Evolutionary conservation across 2,113 vertebrate species (phyloP).

Genomic region (Phrynocephalus versicolor): DNA sequence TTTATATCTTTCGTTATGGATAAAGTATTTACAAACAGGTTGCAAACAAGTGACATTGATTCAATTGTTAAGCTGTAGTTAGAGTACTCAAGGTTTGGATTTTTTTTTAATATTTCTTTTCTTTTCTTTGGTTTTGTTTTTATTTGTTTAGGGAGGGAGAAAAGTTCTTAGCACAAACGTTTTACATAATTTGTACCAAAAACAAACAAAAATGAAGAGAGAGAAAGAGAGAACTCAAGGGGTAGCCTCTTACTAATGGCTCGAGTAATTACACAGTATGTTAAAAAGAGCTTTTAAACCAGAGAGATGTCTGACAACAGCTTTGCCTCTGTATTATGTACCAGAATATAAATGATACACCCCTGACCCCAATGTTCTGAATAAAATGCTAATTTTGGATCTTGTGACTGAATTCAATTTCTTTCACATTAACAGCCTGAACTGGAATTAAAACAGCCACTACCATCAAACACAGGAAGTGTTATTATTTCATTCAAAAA

Average conservation of each 20-base stretch:
- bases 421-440: slow-evolving; percentile 58
- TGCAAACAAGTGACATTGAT: slow-evolving; percentile 88
- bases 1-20: slow-evolving; percentile 97
- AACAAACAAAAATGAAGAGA: slow-evolving; percentile 68
- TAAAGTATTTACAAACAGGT: slow-evolving; percentile 94
- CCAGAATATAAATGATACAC: slow-evolving; percentile 93
- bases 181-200: slow-evolving; percentile 98
- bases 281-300: slow-evolving; percentile 90
- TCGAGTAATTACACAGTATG: slow-evolving; percentile 78
- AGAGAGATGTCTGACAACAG: slow-evolving; percentile 87
- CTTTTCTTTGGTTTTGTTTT: slow-evolving; percentile 65
- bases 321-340: slow-evolving; percentile 96
- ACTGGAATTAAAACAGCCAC: slow-evolving; percentile 15
- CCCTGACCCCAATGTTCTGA: slow-evolving; percentile 97
- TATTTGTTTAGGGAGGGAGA: slow-evolving; percentile 74
- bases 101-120: slow-evolving; percentile 71
- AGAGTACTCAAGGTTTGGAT: slow-evolving; percentile 77
- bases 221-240: slow-evolving; percentile 52
- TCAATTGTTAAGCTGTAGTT: slow-evolving; percentile 91
- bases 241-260: slow-evolving; percentile 75
- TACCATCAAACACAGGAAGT: slow-evolving; percentile 26
- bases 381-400: slow-evolving; percentile 99
- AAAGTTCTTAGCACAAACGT: slow-evolving; percentile 96
- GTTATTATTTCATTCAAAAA: background rate
- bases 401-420: slow-evolving; percentile 81